Conservation (phyloP, 2,113 vertebrate species). For the Epinephelus fuscoguttatus region DNA sequence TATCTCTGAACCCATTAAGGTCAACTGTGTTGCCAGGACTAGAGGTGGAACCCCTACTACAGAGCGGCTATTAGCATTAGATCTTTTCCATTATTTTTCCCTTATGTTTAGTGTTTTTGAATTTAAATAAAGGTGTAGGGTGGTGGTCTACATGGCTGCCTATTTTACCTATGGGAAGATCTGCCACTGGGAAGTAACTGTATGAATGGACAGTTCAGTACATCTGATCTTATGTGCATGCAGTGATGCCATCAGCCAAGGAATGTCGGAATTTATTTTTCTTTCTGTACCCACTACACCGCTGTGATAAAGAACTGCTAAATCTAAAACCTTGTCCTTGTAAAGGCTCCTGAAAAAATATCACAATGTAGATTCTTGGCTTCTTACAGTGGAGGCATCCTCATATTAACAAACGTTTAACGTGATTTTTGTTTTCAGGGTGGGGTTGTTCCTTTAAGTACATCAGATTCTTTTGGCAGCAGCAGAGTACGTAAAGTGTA, state of each 20-base stretch:
- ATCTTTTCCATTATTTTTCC: no score
- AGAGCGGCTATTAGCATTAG: no score
- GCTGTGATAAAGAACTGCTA: background rate
- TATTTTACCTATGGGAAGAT: no score
- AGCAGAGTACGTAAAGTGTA: conserved; percentile 72
- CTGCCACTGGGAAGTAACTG: background rate
- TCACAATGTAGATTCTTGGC: conserved; percentile 31
- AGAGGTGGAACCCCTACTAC: no score
- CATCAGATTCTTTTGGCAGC: conserved; percentile 64
- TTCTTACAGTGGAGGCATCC: conserved; percentile 6
- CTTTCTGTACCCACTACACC: background rate
- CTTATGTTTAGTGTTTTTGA: no score
- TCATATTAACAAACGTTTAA: conserved; percentile 59
- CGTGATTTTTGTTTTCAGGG: conserved; percentile 60
- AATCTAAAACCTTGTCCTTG: conserved; percentile 21
- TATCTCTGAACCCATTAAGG: no score
- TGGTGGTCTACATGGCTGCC: no score
- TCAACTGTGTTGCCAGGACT: no score
- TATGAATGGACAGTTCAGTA: background rate
- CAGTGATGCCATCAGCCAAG: conserved; percentile 14
- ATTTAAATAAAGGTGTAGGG: no score
- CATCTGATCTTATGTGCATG: background rate
- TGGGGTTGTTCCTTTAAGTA: conserved; percentile 31
- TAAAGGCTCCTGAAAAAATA: background rate
- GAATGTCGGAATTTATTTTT: conserved; percentile 14